Base-by-base conservation (phyloP, 2,888 invertebrate genomes). In the Ypsolopha scabrella region DNA sequence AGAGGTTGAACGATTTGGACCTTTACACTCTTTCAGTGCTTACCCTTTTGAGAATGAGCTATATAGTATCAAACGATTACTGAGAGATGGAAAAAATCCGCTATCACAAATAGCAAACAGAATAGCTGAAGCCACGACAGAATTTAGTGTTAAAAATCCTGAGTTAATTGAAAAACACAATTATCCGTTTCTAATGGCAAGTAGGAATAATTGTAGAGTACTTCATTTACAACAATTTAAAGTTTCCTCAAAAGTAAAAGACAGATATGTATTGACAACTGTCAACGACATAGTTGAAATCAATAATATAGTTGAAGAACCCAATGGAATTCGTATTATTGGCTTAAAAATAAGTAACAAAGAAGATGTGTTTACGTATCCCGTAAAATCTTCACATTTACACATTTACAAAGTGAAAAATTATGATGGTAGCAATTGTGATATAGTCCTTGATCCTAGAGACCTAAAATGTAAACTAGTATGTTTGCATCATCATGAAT, bases 41-140 rank as follows among this genome's bases (percentile, higher is more conserved):
- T 57, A 57, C 14, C 57, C 57, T 8, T 57, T 57, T 47, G 57
- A 57, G 44, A 57, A 57, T 48, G 51, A 57, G 44, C 43, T 57
- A 3, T 52, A 52, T 13, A 35, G 34, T 9, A 56, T 58, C 8
- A 58, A 58, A 51, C 47, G 38, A 34, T 50, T 58, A 50, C n/a
- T 54, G 3, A 53, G 59, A 51, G 14, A 51, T 6, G 57, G 57
- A 11, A 55, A 57, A 7, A 57, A 55, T 2, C 54, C 59, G 13
- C 48, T 58, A 6, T n/a, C n/a, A n/a, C 57, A 58, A 46, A 46
- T 56, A 38, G 57, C 57, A 1, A 55, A 41, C 37, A 52, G 56
- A 39, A 9, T 58, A 9, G 11, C 7, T 14, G 58, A 58, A 49
- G n/a, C n/a, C n/a, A n/a, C n/a, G n/a, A 43, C 9, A 36, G n/a